Percentiles rank a stretch among this genome's conserved stretches.
phyloP scores from a whole-genome alignment of 2,113 vertebrate species.

The Larimichthys crocea region DNA sequence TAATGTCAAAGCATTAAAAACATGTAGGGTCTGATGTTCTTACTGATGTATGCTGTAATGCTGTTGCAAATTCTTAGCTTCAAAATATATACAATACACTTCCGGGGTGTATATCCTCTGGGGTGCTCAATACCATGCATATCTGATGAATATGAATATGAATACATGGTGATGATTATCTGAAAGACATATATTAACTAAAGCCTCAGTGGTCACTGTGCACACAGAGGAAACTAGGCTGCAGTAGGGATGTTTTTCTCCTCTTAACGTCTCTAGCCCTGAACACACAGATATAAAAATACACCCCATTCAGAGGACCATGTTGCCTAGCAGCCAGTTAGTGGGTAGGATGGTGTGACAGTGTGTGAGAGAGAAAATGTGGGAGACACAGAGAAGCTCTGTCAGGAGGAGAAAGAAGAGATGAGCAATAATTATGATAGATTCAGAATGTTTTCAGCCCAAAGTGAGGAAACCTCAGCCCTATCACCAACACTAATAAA shows the following conservation, averaged over 20 bases:
- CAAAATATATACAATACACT: no score
- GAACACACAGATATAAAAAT: conserved; percentile 77
- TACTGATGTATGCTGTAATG: no score
- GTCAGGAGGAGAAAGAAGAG: conserved; percentile 32
- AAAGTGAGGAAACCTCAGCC: background rate
- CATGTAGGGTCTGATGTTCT: background rate
- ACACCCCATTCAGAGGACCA: conserved; percentile 73
- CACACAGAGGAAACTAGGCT: conserved; percentile 40
- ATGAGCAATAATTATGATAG: background rate
- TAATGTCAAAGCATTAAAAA: background rate
- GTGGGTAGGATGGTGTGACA: conserved; percentile 78
- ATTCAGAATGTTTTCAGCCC: background rate
- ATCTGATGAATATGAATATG: background rate
- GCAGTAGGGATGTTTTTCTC: conserved; percentile 57
- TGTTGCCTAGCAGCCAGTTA: conserved; percentile 82
- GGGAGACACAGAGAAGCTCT: conserved; percentile 50
- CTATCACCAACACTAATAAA: background rate
- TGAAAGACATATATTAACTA: background rate
- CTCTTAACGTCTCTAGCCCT: conserved; percentile 56
- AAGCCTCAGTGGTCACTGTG: conserved; percentile 22
- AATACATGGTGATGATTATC: background rate
- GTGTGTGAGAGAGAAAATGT: conserved; percentile 61
- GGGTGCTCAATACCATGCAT: background rate
- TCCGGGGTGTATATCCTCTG: background rate
- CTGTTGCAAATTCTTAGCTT: background rate